Evolutionary conservation across 1,140 invertebrate genomes (phyloP), one percentile per base, ranked within the genome.

Genomic region (Drosophila seguyi): DNA sequence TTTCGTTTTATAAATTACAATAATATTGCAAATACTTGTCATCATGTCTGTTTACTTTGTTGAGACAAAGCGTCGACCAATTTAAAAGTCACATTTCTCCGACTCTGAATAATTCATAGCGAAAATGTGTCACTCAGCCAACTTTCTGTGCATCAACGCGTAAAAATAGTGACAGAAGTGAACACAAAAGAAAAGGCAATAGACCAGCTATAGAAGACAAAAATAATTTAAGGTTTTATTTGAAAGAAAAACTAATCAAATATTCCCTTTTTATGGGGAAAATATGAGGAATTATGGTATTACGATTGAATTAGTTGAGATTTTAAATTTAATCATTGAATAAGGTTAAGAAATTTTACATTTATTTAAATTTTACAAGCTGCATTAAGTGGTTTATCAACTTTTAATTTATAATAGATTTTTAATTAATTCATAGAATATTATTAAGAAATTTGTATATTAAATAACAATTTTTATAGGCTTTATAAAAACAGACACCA

Each of bases 71-170:
- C 18, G 36, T 13, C 57, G 53, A 60, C 14, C 53, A 60, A 48
- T 67, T 63, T 63, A 25, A 67, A 67, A 45, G 25, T 47, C 65
- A 22, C n/a, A 34, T 36, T 34, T 38, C 58, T 38, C 42, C 20
- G 41, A 27, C 31, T 67, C 20, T 14, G 62, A 67, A 67, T 67
- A 48, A 67, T 68, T 67, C 44, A 67, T 11, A 6, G 42, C 18
- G n/a, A 45, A 62, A 67, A 62, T 48, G 42, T 47, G 57, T 62
- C 59, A 48, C 44, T 47, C 42, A 31, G 61, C 42, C 38, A 59
- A 60, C 50, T 53, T 53, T 53, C 31, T 59, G 38, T 65, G 36
- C 39, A 62, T 8, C 59, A 61, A 29, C 27, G 18, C 42, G 57
- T 62, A 34, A 41, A 66, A 62, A 22, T 22, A 44, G 62, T 45